A percentile compares a stretch with the other conserved stretches of the same genome.
phyloP scores from a whole-genome alignment of 2,888 invertebrate species.

The Leucoptera coffeella region DNA sequence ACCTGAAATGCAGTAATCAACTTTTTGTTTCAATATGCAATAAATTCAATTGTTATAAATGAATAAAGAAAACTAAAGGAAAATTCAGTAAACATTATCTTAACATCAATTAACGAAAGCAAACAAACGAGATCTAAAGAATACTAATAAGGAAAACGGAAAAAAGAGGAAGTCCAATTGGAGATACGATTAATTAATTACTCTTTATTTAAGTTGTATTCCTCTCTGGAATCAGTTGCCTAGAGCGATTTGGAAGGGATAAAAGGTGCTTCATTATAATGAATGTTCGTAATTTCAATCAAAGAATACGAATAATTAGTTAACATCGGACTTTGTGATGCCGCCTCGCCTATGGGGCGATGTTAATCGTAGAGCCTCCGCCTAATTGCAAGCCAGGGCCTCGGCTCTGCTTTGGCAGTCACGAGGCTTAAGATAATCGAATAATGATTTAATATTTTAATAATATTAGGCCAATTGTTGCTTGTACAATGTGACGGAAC shows the following conservation, averaged over 20 bases:
- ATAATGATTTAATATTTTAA: too few species aligned
- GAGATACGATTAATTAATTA: constrained; percentile 1
- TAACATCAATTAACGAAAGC: too few species aligned
- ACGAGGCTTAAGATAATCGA: too few species aligned
- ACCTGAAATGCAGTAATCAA: too few species aligned
- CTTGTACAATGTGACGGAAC: too few species aligned
- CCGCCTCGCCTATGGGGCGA: constrained; percentile 39
- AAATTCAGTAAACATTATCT: too few species aligned
- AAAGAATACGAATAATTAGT: constrained; percentile 47
- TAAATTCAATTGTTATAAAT: too few species aligned
- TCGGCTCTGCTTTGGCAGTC: too few species aligned
- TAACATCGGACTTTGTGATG: constrained; percentile 38
- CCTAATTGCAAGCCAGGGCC: too few species aligned
- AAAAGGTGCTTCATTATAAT: constrained; percentile 36
- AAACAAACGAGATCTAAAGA: not conserved
- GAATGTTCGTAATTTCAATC: constrained; percentile 46
- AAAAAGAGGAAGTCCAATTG: not conserved
- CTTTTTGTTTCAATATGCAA: too few species aligned
- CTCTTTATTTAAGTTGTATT: constrained; percentile 1
- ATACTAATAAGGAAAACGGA: not conserved
- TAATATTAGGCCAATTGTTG: too few species aligned
- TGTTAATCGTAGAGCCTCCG: constrained; percentile 28
- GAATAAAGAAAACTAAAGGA: too few species aligned
- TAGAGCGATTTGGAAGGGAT: constrained; percentile 20
- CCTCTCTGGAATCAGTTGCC: constrained; percentile 15